A percentile compares a stretch with the other conserved stretches of the same genome.
Evolutionary conservation across 2,113 vertebrate genomes (phyloP).

Genomic region (Aphelocoma coerulescens): DNA sequence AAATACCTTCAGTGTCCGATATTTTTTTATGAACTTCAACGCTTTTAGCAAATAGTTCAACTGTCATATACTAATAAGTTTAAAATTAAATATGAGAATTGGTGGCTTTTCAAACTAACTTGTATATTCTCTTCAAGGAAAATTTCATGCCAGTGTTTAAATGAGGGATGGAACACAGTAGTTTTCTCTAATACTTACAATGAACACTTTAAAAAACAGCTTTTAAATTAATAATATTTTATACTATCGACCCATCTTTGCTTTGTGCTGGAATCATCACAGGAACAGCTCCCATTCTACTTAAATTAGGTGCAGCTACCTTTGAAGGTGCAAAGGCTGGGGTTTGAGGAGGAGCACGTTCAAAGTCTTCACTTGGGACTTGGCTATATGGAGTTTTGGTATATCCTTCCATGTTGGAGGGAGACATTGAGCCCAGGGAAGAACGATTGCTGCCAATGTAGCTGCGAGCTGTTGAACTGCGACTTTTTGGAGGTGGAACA

Average conservation of each 20-base stretch:
- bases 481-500: constrained; percentile 93
- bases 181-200: constrained; percentile 42
- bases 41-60: constrained; percentile 19
- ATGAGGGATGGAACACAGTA: constrained; percentile 12
- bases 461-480: constrained; percentile 91
- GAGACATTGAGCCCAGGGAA: constrained; percentile 96
- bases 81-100: not conserved
- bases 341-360: constrained; percentile 77
- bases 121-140: constrained; percentile 6
- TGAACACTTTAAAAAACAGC: constrained; percentile 19
- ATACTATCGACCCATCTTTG: constrained; percentile 96
- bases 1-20: not conserved
- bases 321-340: constrained; percentile 77
- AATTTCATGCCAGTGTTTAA: constrained; percentile 46
- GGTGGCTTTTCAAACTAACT: constrained; percentile 36
- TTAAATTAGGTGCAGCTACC: constrained; percentile 92
- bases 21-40: not conserved
- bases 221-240: constrained; percentile 66
- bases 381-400: constrained; percentile 90
- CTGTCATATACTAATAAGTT: not conserved
- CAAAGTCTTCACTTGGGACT: constrained; percentile 90
- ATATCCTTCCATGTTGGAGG: constrained; percentile 95
- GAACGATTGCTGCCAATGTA: constrained; percentile 95
- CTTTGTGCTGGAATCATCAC: constrained; percentile 98
- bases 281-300: constrained; percentile 94